Evolutionary conservation across 2,113 vertebrate genomes (phyloP), one percentile per base, ranked within the genome.

Genomic region (Mustelus asterias): DNA sequence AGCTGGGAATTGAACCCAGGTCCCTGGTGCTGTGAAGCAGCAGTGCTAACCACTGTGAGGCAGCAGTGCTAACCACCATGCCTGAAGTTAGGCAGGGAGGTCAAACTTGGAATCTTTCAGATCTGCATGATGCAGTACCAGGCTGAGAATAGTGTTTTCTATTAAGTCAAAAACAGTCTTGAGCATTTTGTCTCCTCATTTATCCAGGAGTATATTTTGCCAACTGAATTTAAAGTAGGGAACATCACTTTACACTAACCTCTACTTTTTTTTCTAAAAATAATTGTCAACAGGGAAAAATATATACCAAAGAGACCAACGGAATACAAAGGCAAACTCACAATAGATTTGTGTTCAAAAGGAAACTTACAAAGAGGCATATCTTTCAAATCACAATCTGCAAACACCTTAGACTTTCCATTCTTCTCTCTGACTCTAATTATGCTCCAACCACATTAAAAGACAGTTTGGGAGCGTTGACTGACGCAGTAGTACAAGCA

Each of bases 391-490:
- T 76, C 69, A 95, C 26, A 95, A 95, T 48, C 67, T 95, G 41
- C 94, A 95, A 95, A 29, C 41, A 95, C 26, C 37, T 72, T 70
- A 95, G 69, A 95, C 37, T 95, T 95, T 95, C 94, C 94, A 95
- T 72, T 95, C 94, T 95, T 72, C 65, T 72, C 69, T 95, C 69
- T 72, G 67, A 48, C 41, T 95, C 94, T 95, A 26, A 72, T 76
- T 95, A 48, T 33, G 67, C 69, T 72, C 94, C 65, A 76, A 44
- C 94, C 94, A 95, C 94, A 95, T 48, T 48, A 95, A 69, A 95
- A 18, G 41, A 70, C 44, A 22, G 69, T 95, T 72, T 95, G 67
- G 94, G 94, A 72, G 67, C 33, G 37, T 76, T 48, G 44, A 54
- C 26, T 95, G 94, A 95, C 44, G 69, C 67, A 95, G 44, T 37